Conservation (phyloP, 2,888 invertebrate species). For the Caenorhabditis imperialis region DNA sequence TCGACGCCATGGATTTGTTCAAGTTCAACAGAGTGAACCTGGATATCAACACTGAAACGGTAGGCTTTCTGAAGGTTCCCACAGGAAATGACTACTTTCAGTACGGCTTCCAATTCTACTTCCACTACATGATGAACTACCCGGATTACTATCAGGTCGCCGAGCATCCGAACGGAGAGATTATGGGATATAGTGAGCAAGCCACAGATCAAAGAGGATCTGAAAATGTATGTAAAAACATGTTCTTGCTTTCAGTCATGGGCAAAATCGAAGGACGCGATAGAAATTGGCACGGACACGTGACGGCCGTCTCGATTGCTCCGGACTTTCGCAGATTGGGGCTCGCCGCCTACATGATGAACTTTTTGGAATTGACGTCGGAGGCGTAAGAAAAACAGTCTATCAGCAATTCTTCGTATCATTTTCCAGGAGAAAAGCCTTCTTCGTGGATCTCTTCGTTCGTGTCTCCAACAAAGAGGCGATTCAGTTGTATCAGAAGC, state of each 20-base stretch:
- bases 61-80: constrained; percentile 75
- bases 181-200: constrained; percentile 98
- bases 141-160: constrained; percentile 98
- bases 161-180: constrained; percentile 93
- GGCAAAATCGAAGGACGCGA: constrained; percentile 97
- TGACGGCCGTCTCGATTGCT: constrained; percentile 96
- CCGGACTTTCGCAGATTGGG: constrained; percentile 90
- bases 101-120: constrained; percentile 86
- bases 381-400: constrained; percentile 88
- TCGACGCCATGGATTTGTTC: constrained; percentile 68
- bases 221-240: background rate
- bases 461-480: constrained; percentile 97
- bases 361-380: constrained; percentile 92
- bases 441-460: constrained; percentile 98
- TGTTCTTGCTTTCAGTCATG: constrained; percentile 90
- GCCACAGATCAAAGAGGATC: constrained; percentile 5
- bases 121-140: constrained; percentile 97
- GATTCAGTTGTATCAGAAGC: constrained; percentile 91
- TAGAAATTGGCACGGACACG: constrained; percentile 99
- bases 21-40: constrained; percentile 83
- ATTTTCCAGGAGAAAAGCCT: constrained; percentile 90
- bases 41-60: constrained; percentile 96
- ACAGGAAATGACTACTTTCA: constrained; percentile 61
- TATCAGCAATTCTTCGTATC: too few relatives aligned
- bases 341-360: constrained; percentile 93